A percentile compares a stretch with the other conserved stretches of the same genome.
Evolutionary conservation across 2,113 vertebrate species (phyloP).

Genomic region (Takifugu bimaculatus): DNA sequence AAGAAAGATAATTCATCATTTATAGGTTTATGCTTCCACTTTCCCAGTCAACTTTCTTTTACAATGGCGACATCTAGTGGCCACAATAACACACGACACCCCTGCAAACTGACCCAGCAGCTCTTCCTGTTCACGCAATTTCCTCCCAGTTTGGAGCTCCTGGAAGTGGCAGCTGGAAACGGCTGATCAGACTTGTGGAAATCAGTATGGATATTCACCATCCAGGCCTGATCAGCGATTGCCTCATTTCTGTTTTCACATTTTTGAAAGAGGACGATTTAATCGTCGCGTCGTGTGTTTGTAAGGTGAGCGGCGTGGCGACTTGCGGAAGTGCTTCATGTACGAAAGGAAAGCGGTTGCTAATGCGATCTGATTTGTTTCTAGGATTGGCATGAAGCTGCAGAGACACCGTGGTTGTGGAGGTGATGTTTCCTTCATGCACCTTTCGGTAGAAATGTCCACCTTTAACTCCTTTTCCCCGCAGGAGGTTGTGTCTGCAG

Average conservation of each 20-base stretch:
- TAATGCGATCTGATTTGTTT: not conserved
- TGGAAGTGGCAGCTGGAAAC: not conserved
- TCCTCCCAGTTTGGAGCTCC: not conserved
- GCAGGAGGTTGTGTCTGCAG: constrained; percentile 76
- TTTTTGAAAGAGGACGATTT: constrained; percentile 67
- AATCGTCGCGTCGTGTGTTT: constrained; percentile 62
- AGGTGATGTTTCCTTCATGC: constrained; percentile 47
- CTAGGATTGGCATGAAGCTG: constrained; percentile 71
- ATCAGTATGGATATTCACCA: constrained; percentile 5
- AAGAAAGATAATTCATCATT: too few species aligned
- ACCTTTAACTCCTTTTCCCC: not conserved
- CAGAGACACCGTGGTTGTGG: constrained; percentile 74
- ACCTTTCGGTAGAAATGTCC: not conserved
- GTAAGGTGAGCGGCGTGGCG: constrained; percentile 61
- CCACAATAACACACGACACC: rapidly evolving
- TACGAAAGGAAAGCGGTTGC: not conserved
- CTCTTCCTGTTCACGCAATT: not conserved
- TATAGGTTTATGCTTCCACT: too few species aligned
- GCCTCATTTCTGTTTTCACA: constrained; percentile 68
- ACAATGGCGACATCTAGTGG: constrained; percentile 58
- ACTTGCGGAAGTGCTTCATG: constrained; percentile 45
- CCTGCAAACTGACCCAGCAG: not conserved
- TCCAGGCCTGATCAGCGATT: constrained; percentile 55
- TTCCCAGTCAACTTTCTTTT: constrained; percentile 18
- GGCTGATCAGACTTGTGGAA: too few species aligned